Conservation (phyloP, 2,888 invertebrate species). For the Dusona sp. region DNA sequence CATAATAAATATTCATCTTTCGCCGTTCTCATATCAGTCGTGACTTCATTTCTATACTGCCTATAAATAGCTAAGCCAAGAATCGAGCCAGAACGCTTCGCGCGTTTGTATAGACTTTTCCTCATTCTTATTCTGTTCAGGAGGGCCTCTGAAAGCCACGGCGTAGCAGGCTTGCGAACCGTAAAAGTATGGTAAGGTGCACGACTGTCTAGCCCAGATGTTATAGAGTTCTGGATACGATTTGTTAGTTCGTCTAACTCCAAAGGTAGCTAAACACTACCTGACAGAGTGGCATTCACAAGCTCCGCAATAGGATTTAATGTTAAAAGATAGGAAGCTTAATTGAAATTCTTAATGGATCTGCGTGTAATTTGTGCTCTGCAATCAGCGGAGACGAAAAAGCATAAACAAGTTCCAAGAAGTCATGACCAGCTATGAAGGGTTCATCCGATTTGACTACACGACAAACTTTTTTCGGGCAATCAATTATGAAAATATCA, state of each 20-base stretch:
- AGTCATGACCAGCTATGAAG: conserved; percentile 9
- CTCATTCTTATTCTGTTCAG: neutral
- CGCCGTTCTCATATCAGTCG: neutral
- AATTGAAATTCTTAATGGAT: neutral
- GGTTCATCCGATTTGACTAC: neutral
- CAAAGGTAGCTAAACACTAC: neutral
- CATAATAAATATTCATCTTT: neutral
- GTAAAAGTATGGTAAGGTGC: neutral
- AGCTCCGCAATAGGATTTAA: neutral
- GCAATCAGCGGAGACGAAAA: too few relatives aligned
- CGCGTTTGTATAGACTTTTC: neutral
- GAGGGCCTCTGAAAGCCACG: neutral
- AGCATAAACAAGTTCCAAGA: neutral
- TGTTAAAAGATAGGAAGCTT: neutral
- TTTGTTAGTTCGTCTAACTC: neutral
- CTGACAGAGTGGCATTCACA: neutral
- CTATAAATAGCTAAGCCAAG: neutral
- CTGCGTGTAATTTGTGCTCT: neutral
- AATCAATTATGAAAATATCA: neutral
- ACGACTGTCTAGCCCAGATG: neutral
- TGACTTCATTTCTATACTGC: neutral
- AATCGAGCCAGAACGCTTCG: neutral
- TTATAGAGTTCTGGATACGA: neutral
- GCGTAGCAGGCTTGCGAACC: neutral
- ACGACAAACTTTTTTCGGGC: neutral